Evolutionary conservation across 2,113 vertebrate species (phyloP), one percentile per base, ranked within the genome.

Genomic region (Picathartes gymnocephalus): DNA sequence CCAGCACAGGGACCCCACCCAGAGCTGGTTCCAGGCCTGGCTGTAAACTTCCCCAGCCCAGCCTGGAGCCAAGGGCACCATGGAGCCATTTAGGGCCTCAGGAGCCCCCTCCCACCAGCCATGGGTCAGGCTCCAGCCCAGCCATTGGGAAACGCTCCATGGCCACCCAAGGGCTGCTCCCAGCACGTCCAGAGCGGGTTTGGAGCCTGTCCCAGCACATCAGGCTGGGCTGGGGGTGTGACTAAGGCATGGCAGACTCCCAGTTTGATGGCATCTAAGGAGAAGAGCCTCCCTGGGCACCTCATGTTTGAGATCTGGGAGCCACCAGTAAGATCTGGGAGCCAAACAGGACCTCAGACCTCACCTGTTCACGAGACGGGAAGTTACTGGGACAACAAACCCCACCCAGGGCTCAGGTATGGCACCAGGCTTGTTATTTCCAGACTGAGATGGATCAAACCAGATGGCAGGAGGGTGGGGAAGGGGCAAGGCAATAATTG

Each of bases 111-210:
- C 21, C 27, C 30, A 27, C 2, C 48, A 69, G 6, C 23, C 19
- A 4, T 2, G 20, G 22, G 23, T 6, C 53, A 85, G 31, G 61
- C 35, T 57, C 44, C 51, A 62, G 66, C 33, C 27, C 48, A 13
- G 8, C 27, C 27, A 8, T 3, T 4, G 27, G 25, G 18, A 71
- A 19, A 19, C 0, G 0, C 13, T 25, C 81, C 28, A 15, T 5
- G 9, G 28, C 23, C 47, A 40, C 24, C 3, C 2, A 0, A 15
- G 25, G 2, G 31, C 35, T 35, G 47, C 33, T 62, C 74, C 50
- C 60, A 58, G 51, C 13, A 15, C 23, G 20, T 11, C 64, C 47
- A 13, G 14, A 35, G 50, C 5, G 6, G 25, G 7, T n/a, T 15
- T 54, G 66, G 37, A 83, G 33, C 62, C 31, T 10, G 20, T 33